Base-by-base conservation (phyloP, 2,797 vertebrate genomes). In the Prunella strophiata region DNA sequence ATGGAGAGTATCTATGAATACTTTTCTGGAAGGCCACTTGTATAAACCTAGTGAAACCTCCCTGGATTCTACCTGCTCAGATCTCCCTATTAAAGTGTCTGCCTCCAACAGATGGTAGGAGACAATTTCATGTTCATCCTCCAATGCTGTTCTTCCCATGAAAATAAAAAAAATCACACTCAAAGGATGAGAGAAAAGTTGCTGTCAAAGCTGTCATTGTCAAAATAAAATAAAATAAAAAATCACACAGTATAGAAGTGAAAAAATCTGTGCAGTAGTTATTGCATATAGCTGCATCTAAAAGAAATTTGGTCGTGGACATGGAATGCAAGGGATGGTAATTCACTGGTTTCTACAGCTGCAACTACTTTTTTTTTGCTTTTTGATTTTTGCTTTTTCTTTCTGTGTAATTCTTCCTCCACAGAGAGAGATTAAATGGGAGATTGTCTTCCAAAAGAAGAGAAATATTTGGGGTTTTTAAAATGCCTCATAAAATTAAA, bases 401-500 rank as follows among this genome's bases (percentile, higher is more conserved):
- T 76, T 85, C n/a, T 34, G 1, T 13, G 27, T 58, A 74, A 40
- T 81, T 72, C 7, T 50, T 67, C 16, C 25, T 77, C 45, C 57
- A 40, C 2, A 47, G 55, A 81, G 10, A 74, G 6, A 65, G 3
- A 30, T 65, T 76, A 80, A 79, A 77, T 57, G 13, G 5, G 15
- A 78, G 3, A 47, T 7, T 43, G 0, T 30, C 7, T 5, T 65
- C 16, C 76, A 36, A 85, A 58, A 89, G 5, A 77, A 54, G 18
- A 77, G 1, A 70, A 48, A 58, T 11, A 8, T 9, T 47, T 59
- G 8, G 3, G 3, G 2, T 2, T 20, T 38, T 71, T 36, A 0
- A 42, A 76, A 71, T 50, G 4, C 6, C 43, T 86, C 25, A 29
- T 65, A 63, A 36, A 82, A 43, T 7, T 18, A 42, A 82, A 83